Evolutionary conservation across 2,797 vertebrate genomes (phyloP).

Genomic region (Acipenser oxyrinchus): DNA sequence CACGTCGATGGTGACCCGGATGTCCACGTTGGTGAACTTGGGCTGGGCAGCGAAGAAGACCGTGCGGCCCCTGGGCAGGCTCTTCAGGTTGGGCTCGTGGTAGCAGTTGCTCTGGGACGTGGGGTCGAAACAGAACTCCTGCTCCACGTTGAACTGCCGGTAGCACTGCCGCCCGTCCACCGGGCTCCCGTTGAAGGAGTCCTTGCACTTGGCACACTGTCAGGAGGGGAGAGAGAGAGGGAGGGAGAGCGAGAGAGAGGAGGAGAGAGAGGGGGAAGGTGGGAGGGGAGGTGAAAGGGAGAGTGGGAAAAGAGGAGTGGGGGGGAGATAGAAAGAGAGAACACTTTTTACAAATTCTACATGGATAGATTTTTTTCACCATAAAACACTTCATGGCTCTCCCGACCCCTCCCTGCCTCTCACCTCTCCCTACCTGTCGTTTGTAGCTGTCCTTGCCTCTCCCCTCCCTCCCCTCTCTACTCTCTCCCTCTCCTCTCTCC

Average conservation of each 20-base stretch:
- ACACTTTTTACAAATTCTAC: neutral
- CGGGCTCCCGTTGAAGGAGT: constrained; percentile 84
- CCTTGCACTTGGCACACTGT: constrained; percentile 87
- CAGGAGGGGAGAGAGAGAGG: neutral
- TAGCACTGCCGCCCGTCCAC: constrained; percentile 87
- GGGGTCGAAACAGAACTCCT: constrained; percentile 88
- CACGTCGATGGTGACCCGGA: constrained; percentile 84
- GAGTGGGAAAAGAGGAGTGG: neutral
- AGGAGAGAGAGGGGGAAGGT: neutral
- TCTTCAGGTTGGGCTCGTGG: constrained; percentile 79
- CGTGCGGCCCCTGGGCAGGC: constrained; percentile 72
- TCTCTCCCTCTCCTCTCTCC: neutral
- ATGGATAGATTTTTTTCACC: too few species aligned
- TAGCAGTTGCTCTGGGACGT: constrained; percentile 89
- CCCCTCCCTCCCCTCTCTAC: too few species aligned
- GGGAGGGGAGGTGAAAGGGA: neutral
- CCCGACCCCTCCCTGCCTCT: too few species aligned
- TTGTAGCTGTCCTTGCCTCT: too few species aligned
- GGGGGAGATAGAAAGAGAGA: neutral
- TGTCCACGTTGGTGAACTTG: constrained; percentile 94
- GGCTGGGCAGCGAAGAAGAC: constrained; percentile 89
- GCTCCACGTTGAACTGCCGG: constrained; percentile 86
- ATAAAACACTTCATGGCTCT: too few species aligned
- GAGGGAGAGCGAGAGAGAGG: neutral
- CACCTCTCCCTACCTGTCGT: too few species aligned